phyloP scores from a whole-genome alignment of 1,140 invertebrate species.

The Frieseomelitta varia region DNA sequence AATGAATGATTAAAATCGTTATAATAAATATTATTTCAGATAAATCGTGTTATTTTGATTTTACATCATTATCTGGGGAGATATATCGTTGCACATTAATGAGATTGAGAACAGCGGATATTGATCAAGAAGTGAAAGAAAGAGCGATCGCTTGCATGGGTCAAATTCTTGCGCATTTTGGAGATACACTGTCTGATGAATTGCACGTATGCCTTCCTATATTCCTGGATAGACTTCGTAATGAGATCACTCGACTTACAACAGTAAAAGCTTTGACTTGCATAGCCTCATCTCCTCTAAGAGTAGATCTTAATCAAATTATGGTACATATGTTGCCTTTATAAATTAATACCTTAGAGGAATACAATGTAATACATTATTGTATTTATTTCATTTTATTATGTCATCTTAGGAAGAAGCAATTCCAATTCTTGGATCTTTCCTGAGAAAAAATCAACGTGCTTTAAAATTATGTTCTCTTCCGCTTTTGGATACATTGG shows the following conservation, averaged over 20 bases:
- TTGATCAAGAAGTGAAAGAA: constrained; percentile 99
- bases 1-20: neutral
- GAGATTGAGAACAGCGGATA: constrained; percentile 95
- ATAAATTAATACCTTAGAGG: neutral
- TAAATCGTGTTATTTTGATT: constrained; percentile 87
- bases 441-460: constrained; percentile 98
- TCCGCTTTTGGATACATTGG: constrained; percentile 94
- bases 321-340: constrained; percentile 83
- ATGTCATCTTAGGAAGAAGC: constrained; percentile 87
- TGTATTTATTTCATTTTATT: neutral
- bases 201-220: constrained; percentile 94
- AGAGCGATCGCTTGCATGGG: constrained; percentile 98
- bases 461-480: constrained; percentile 96
- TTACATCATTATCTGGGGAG: constrained; percentile 89
- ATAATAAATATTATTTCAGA: constrained; percentile 67
- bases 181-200: constrained; percentile 89
- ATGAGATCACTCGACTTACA: constrained; percentile 98
- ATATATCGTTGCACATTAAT: constrained; percentile 94
- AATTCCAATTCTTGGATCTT: constrained; percentile 95
- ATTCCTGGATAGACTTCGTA: constrained; percentile 95
- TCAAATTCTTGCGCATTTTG: constrained; percentile 95
- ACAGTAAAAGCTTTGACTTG: constrained; percentile 98
- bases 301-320: constrained; percentile 93
- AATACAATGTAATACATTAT: too few species aligned
- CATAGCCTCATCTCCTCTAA: constrained; percentile 94